Percentiles rank a stretch among this genome's conserved stretches.
These are phyloP conservation scores for Syngnathus floridae DNA, from an alignment of 2,113 vertebrate genomes.

Conservation along the genomic window DNA sequence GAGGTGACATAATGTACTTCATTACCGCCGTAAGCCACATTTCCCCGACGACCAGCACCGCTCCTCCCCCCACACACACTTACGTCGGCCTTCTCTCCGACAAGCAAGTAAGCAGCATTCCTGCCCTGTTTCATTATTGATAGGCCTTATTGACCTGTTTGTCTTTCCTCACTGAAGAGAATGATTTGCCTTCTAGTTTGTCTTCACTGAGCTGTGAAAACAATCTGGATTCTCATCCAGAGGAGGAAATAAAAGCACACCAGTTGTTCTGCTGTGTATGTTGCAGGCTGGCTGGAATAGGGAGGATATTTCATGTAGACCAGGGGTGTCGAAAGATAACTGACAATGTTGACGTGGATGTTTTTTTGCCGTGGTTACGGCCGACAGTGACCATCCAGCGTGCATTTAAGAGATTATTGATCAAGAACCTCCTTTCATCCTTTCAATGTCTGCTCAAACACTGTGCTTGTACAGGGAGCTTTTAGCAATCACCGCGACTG, in stretches of 20 bases:
- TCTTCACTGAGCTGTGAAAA: constrained; percentile 8
- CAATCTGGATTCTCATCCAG: neutral
- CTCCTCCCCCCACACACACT: neutral
- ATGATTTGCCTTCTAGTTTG: constrained; percentile 54
- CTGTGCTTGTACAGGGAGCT: no score
- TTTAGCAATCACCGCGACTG: no score
- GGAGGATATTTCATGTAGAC: neutral
- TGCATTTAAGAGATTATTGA: no score
- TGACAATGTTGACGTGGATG: no score
- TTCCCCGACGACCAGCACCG: neutral
- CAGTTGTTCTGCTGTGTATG: neutral
- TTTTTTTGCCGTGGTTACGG: no score
- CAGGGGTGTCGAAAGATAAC: no score
- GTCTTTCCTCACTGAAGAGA: constrained; percentile 49
- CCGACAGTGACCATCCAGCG: no score
- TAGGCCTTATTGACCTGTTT: constrained; percentile 59
- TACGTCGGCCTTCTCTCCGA: neutral
- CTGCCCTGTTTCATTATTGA: constrained; percentile 57
- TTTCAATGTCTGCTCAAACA: no score
- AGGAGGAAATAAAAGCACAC: neutral
- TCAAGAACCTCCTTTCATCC: no score
- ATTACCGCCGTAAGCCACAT: neutral
- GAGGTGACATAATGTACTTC: neutral
- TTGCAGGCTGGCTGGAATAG: no score
- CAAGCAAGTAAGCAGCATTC: constrained; percentile 39